A percentile compares a stretch with the other conserved stretches of the same genome.
phyloP scores from a whole-genome alignment of 2,797 vertebrate species.

The Orestias chungarensis region DNA sequence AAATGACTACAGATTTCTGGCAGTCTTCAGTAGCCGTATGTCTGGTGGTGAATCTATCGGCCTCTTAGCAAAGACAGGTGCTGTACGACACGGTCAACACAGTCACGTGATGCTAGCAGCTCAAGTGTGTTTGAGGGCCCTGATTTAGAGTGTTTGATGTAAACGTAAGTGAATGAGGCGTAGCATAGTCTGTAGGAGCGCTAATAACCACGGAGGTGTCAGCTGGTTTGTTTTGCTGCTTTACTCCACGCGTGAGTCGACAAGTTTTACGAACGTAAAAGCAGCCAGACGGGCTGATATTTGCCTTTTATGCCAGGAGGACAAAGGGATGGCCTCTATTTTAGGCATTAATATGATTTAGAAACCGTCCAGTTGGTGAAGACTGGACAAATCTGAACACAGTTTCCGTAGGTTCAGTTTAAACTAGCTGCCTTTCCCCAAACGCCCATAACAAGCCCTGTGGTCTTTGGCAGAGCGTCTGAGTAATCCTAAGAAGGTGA shows the following conservation, averaged over 20 bases:
- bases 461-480: constrained; percentile 30
- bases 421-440: constrained; percentile 2
- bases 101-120: neutral
- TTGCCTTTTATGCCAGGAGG: neutral
- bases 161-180: neutral
- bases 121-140: too few species aligned
- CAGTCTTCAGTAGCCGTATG: too few species aligned
- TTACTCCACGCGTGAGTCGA: constrained; percentile 17
- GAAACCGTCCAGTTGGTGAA: too few species aligned
- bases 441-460: constrained; percentile 33
- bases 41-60: too few species aligned
- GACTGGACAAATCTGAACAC: too few species aligned
- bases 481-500: constrained; percentile 65
- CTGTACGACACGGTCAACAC: too few species aligned
- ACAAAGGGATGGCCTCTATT: neutral
- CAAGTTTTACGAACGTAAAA: constrained; percentile 1
- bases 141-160: neutral
- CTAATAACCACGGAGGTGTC: neutral
- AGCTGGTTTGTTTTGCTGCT: constrained; percentile 10
- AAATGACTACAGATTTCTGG: too few species aligned
- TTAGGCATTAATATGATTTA: too few species aligned
- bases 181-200: neutral
- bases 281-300: constrained; percentile 18
- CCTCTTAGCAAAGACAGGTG: too few species aligned
- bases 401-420: neutral